These are phyloP conservation scores for Hyppa rectilinea DNA, from an alignment of 2,888 invertebrate genomes.

Conservation along the genomic window DNA sequence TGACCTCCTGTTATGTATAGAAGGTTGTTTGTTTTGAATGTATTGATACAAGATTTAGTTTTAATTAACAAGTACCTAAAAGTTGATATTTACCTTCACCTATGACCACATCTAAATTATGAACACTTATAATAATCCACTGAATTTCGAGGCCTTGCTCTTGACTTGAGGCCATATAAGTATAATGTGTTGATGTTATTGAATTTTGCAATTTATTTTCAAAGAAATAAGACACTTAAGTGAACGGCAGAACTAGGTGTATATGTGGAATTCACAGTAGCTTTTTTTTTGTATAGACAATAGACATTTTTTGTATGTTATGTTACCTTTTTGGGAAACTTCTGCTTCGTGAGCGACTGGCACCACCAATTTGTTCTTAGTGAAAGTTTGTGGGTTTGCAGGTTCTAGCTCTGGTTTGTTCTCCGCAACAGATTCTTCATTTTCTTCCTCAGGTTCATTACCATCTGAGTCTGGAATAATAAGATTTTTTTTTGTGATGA, in stretches of 20 bases:
- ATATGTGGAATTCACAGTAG: background rate
- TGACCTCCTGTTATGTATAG: conserved; percentile 10
- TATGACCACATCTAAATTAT: conserved; percentile 24
- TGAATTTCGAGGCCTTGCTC: conserved; percentile 13
- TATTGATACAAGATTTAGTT: conserved; percentile 16
- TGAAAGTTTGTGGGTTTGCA: conserved; percentile 26
- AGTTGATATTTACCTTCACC: conserved; percentile 26
- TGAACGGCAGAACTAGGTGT: background rate
- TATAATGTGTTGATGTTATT: background rate
- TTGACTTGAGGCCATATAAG: conserved; percentile 13
- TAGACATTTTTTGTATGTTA: background rate
- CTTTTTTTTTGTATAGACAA: conserved; percentile 5
- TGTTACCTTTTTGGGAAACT: conserved; percentile 62
- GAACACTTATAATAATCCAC: conserved; percentile 3
- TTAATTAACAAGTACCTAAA: conserved; percentile 22
- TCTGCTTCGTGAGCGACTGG: conserved; percentile 45
- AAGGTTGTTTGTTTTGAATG: conserved; percentile 6
- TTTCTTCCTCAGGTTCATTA: conserved; percentile 62
- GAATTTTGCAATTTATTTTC: background rate
- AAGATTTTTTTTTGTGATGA: background rate
- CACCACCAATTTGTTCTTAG: conserved; percentile 27
- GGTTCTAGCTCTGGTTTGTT: conserved; percentile 44
- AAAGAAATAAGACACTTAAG: background rate
- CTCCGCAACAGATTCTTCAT: conserved; percentile 47
- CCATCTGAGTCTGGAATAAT: conserved; percentile 76